phyloP scores from a whole-genome alignment of 1,140 invertebrate species.

The Macrosteles quadrilineatus region DNA sequence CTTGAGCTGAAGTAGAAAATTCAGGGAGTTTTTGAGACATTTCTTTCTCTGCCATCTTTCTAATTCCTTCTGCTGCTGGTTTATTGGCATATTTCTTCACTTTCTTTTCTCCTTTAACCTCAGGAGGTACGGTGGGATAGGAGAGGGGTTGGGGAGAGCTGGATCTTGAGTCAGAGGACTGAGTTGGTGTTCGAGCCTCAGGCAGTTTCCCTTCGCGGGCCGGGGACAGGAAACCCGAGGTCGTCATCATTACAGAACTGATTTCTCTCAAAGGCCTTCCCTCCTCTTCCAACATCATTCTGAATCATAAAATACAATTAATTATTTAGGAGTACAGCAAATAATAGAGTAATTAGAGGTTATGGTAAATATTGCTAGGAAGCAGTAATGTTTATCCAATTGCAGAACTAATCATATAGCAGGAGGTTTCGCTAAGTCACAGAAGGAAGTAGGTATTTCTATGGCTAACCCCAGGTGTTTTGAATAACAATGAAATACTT shows the following conservation, averaged over 20 bases:
- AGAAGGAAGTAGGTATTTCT: no score
- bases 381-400: no score
- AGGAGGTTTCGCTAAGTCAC: no score
- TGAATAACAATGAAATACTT: no score
- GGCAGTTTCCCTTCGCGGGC: slow-evolving; percentile 89
- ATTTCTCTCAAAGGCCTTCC: slow-evolving; percentile 86
- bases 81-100: slow-evolving; percentile 57
- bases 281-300: slow-evolving; percentile 59
- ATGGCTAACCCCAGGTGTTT: no score
- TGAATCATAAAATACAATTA: slow-evolving; percentile 21
- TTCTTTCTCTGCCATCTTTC: slow-evolving; percentile 65
- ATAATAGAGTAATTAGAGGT: no score
- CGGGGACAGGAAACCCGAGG: slow-evolving; percentile 88
- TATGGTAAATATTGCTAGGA: no score
- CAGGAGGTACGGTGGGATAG: slow-evolving; percentile 55
- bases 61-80: slow-evolving; percentile 52
- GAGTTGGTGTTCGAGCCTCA: slow-evolving; percentile 76
- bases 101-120: slow-evolving; percentile 52
- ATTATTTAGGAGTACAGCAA: no score
- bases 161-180: slow-evolving; percentile 52
- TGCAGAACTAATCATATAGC: no score
- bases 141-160: slow-evolving; percentile 58
- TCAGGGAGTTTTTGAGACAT: slow-evolving; percentile 57
- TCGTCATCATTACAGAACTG: slow-evolving; percentile 93
- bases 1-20: slow-evolving; percentile 27